Evolutionary conservation across 2,797 vertebrate genomes (phyloP).

Genomic region (Rhinichthys osculus): DNA sequence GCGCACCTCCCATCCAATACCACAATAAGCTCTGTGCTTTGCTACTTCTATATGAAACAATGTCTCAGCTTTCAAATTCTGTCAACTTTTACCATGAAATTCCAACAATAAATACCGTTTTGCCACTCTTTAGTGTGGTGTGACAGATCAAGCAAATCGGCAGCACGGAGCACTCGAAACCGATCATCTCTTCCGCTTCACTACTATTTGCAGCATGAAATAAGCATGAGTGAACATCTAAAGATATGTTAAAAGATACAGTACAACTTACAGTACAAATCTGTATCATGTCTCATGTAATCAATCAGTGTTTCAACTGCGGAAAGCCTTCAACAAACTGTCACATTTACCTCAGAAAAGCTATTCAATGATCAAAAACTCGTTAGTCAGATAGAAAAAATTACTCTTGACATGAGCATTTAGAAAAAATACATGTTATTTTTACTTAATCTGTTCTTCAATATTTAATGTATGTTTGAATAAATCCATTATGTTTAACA

Average conservation of each 20-base stretch:
- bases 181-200: background rate
- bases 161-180: background rate
- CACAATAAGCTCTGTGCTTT: background rate
- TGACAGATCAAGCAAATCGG: background rate
- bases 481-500: background rate
- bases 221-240: background rate
- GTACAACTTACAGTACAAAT: background rate
- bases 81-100: background rate
- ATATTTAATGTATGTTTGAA: background rate
- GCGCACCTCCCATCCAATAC: background rate
- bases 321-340: background rate
- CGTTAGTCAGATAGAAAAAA: background rate
- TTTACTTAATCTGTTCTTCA: background rate
- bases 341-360: background rate
- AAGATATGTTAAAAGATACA: background rate
- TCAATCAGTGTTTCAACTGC: background rate
- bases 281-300: background rate
- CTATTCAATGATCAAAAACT: background rate
- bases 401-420: background rate
- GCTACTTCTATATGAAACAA: background rate
- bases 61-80: background rate
- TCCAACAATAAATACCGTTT: background rate
- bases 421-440: too few species aligned
- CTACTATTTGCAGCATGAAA: background rate
- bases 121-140: background rate